Base-by-base conservation (phyloP, 1,140 invertebrate species). In the Drosophila busckii region DNA sequence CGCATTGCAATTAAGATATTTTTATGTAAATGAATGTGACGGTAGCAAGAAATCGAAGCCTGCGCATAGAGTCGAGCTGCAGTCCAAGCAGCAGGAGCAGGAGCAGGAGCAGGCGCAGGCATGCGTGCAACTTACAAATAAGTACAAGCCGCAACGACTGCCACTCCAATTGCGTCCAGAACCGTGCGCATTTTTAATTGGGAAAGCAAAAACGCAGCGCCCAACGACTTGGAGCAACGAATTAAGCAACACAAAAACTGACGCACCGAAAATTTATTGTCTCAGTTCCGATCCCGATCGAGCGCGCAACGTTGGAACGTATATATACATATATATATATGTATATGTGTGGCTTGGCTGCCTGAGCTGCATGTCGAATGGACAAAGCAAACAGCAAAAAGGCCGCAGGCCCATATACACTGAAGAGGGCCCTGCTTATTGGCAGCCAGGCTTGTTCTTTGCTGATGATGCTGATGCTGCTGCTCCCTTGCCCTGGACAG, bases 261-360 rank as follows among this genome's bases (percentile, higher is more conserved):
- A 80, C 73, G 73, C 73, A 80, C 73, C 73, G 73, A 80, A 78
- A 80, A 80, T 80, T 80, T 80, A 80, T 80, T 80, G 73, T 80
- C 78, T 71, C 73, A 54, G 56, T 34, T 23, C 60, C 66, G 49
- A 55, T 34, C 28, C 32, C 40, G 45, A 64, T 54, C 32, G 37
- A n/a, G n/a, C n/a, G 19, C 7, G 28, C 52, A 25, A 42, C 45
- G n/a, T n/a, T n/a, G n/a, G n/a, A n/a, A n/a, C n/a, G n/a, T n/a
- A n/a, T n/a, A n/a, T n/a, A n/a, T n/a, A n/a, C n/a, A n/a, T n/a
- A n/a, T n/a, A n/a, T n/a, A n/a, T n/a, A n/a, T n/a, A n/a, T n/a
- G n/a, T n/a, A n/a, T n/a, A n/a, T n/a, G n/a, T n/a, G n/a, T n/a
- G n/a, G n/a, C n/a, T n/a, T n/a, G n/a, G n/a, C n/a, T n/a, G n/a